Conservation (phyloP, 2,113 vertebrate genomes). For the Tachuris rubrigastra region DNA sequence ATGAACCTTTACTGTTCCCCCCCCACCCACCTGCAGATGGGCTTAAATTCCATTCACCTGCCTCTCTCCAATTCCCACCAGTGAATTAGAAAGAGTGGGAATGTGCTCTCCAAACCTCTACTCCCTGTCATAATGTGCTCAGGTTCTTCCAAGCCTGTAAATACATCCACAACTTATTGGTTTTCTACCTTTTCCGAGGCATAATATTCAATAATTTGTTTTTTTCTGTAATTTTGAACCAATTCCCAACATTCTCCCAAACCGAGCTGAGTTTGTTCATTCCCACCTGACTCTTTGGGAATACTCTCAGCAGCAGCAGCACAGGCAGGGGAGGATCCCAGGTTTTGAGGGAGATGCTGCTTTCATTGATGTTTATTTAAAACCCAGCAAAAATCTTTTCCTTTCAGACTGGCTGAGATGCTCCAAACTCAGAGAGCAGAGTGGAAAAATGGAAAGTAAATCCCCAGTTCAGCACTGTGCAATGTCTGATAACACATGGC, state of each 20-base stretch:
- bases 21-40: neutral
- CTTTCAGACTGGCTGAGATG: neutral
- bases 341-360: neutral
- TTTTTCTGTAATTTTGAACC: neutral
- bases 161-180: accelerated
- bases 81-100: neutral
- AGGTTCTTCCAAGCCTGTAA: neutral
- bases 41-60: neutral
- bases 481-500: neutral
- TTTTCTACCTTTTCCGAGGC: neutral
- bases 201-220: neutral
- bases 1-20: neutral
- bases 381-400: neutral
- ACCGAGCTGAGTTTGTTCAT: neutral
- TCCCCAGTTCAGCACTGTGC: neutral
- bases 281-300: neutral
- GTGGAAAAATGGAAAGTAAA: accelerated
- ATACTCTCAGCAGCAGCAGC: neutral
- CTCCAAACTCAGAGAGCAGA: neutral
- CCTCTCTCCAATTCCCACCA: neutral
- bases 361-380: neutral
- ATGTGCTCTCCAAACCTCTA: neutral
- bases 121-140: neutral
- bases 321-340: neutral
- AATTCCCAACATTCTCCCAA: neutral